Evolutionary conservation across 2,113 vertebrate genomes (phyloP).

Genomic region (Oostethus manadensis): DNA sequence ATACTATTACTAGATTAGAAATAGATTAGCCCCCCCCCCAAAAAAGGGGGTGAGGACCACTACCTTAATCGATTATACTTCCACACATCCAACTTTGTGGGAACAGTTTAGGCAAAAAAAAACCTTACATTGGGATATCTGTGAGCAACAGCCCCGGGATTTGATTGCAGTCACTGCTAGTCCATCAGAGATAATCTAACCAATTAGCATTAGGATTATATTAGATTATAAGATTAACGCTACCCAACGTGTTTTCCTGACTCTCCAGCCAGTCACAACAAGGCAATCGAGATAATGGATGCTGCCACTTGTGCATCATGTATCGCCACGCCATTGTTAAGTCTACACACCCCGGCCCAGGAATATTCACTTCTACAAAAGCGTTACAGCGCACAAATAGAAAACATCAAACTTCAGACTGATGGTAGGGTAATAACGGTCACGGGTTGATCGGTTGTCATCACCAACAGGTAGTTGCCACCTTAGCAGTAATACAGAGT

Average conservation of each 20-base stretch:
- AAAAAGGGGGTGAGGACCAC: too few species aligned
- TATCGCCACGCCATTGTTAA: constrained; percentile 37
- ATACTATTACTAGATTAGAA: too few species aligned
- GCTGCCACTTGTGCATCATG: constrained; percentile 41
- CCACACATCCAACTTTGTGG: too few species aligned
- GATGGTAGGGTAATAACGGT: too few species aligned
- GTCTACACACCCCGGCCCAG: constrained; percentile 33
- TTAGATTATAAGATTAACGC: constrained; percentile 19
- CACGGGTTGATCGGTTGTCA: too few species aligned
- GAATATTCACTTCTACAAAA: constrained; percentile 41
- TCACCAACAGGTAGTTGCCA: too few species aligned
- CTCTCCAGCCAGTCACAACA: constrained; percentile 30
- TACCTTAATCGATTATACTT: too few species aligned
- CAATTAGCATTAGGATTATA: background rate
- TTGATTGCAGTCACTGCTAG: background rate
- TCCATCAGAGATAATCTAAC: background rate
- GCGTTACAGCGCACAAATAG: constrained; percentile 1
- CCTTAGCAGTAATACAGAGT: too few species aligned
- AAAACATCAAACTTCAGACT: constrained; percentile 9
- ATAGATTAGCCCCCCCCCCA: too few species aligned
- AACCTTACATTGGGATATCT: background rate
- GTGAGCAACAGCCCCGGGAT: background rate
- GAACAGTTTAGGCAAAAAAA: too few species aligned
- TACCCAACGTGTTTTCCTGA: constrained; percentile 21
- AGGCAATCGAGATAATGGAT: constrained; percentile 37